Conservation (phyloP, 2,113 vertebrate species). For the Pelmatolapia mariae region DNA sequence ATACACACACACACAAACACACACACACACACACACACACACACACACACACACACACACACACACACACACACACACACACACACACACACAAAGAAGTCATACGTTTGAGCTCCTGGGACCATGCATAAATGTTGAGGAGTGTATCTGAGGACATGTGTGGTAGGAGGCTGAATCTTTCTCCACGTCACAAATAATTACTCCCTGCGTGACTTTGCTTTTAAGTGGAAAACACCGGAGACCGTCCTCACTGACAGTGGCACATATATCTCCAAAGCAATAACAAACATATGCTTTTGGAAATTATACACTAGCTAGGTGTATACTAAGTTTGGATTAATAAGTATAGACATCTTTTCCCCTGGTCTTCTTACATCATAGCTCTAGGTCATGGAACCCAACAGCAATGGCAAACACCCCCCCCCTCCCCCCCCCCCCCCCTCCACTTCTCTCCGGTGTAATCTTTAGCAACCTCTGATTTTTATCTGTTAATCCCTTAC, state of each 20-base stretch:
- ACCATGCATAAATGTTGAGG: slow-evolving; percentile 41
- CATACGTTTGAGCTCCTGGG: slow-evolving; percentile 44
- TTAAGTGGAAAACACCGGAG: slow-evolving; percentile 73
- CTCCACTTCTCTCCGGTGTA: slow-evolving; percentile 16
- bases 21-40: slow-evolving; percentile 21
- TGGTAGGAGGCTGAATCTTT: slow-evolving; percentile 71
- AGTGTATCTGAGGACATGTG: slow-evolving; percentile 22
- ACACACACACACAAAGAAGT: slow-evolving; percentile 14
- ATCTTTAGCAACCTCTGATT: slow-evolving; percentile 47
- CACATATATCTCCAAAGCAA: not conserved
- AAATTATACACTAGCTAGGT: not conserved
- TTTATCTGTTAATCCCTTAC: slow-evolving; percentile 65
- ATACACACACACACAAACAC: slow-evolving; percentile 15
- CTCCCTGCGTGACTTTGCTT: slow-evolving; percentile 76
- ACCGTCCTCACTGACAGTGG: slow-evolving; percentile 67
- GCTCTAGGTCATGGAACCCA: slow-evolving; percentile 1
- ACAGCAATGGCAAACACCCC: not conserved
- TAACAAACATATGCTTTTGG: not conserved
- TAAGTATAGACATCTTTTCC: not conserved
- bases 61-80: slow-evolving; percentile 26
- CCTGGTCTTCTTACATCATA: not conserved
- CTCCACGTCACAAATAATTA: slow-evolving; percentile 89
- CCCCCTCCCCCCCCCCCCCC: fast-evolving
- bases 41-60: slow-evolving; percentile 5
- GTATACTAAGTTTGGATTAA: not conserved